A percentile compares a stretch with the other conserved stretches of the same genome.
Conservation (phyloP, 2,113 vertebrate species). For the Grammomys dolichurus region DNA sequence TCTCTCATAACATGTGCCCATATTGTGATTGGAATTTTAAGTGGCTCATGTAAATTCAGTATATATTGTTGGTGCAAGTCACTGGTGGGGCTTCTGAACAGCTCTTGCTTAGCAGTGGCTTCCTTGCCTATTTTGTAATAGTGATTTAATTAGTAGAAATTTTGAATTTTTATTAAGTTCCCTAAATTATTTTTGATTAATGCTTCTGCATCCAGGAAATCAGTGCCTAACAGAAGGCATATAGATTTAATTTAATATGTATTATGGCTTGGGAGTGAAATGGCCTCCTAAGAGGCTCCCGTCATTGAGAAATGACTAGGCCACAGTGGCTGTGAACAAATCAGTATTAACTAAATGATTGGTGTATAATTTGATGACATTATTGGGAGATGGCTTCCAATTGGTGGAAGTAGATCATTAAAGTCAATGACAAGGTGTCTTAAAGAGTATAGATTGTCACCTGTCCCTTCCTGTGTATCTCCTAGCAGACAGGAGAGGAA, state of each 20-base stretch:
- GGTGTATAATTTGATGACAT: neutral
- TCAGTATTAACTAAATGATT: neutral
- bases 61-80: neutral
- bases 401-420: neutral
- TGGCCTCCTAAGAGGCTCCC: neutral
- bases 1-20: constrained; percentile 15
- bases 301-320: neutral
- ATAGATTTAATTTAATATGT: constrained; percentile 15
- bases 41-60: neutral
- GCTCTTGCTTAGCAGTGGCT: neutral
- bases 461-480: neutral
- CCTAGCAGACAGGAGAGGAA: neutral
- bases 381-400: neutral
- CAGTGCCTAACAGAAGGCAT: neutral
- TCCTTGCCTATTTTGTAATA: neutral
- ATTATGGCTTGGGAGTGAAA: neutral
- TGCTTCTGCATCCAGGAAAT: neutral
- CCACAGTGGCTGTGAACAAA: neutral
- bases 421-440: too few relatives aligned
- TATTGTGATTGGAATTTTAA: constrained; percentile 15
- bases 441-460: neutral
- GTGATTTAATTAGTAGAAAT: neutral
- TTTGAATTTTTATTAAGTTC: constrained; percentile 20
- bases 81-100: neutral
- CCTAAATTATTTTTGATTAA: constrained; percentile 12